Conservation (phyloP, 2,797 vertebrate genomes). For the Chromobotia macracanthus region DNA sequence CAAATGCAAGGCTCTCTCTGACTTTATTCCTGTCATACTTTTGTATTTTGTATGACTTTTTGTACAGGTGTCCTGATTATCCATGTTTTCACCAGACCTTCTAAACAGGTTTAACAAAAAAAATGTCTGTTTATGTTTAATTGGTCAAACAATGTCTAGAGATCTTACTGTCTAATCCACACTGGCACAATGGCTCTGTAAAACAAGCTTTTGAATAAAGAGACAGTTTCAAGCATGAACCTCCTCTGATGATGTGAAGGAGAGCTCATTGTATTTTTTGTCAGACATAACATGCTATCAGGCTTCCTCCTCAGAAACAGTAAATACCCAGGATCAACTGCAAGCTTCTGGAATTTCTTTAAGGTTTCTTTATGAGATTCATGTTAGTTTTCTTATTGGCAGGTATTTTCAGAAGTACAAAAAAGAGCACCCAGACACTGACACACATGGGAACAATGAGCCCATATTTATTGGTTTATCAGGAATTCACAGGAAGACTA, state of each 20-base stretch:
- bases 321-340: constrained; percentile 44
- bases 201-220: neutral
- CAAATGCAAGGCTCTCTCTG: constrained; percentile 35
- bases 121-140: constrained; percentile 1
- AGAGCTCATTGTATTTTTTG: constrained; percentile 89
- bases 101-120: constrained; percentile 8
- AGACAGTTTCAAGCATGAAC: constrained; percentile 61
- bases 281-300: constrained; percentile 95
- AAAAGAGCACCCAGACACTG: constrained; percentile 69
- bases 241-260: constrained; percentile 81
- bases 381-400: constrained; percentile 54
- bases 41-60: no score
- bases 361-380: constrained; percentile 85
- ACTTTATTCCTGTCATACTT: constrained; percentile 44
- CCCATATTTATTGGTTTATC: constrained; percentile 4
- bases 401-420: constrained; percentile 13
- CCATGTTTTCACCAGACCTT: constrained; percentile 25
- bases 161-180: neutral
- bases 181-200: neutral
- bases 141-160: neutral
- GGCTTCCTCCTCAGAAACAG: constrained; percentile 53
- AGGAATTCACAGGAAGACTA: constrained; percentile 70
- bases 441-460: constrained; percentile 9
- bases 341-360: constrained; percentile 83
- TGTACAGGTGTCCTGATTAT: constrained; percentile 59